Percentiles rank a stretch among this genome's conserved stretches.
phyloP scores from a whole-genome alignment of 2,888 invertebrate species.

The Hypsopygia costalis region DNA sequence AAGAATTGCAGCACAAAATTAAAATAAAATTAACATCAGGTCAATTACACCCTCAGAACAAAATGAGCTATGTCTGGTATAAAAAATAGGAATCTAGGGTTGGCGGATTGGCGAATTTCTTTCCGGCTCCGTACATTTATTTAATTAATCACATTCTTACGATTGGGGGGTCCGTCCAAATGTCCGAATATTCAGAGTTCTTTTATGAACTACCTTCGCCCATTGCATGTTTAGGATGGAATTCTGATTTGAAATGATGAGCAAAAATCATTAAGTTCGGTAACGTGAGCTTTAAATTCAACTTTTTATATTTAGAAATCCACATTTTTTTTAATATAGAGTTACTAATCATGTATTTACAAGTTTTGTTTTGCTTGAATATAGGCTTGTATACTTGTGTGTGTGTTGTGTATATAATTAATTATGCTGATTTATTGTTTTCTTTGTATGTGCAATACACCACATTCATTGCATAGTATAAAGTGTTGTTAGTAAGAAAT shows the following conservation, averaged over 20 bases:
- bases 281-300: too few species aligned
- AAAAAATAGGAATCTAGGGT: constrained; percentile 70
- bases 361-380: too few species aligned
- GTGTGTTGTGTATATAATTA: too few species aligned
- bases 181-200: constrained; percentile 67
- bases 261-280: too few species aligned
- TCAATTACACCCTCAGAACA: constrained; percentile 65
- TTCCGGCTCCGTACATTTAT: constrained; percentile 70
- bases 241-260: constrained; percentile 12
- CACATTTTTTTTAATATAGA: too few species aligned
- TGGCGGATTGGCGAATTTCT: constrained; percentile 71
- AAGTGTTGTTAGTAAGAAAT: too few species aligned
- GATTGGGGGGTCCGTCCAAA: constrained; percentile 62
- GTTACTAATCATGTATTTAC: too few species aligned
- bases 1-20: constrained; percentile 37
- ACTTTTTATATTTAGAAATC: too few species aligned
- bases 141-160: constrained; percentile 79
- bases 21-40: constrained; percentile 66
- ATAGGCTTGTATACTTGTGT: too few species aligned
- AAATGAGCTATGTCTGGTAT: constrained; percentile 64
- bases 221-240: constrained; percentile 15
- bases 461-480: too few species aligned
- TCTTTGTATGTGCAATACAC: too few species aligned
- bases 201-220: constrained; percentile 26
- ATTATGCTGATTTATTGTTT: too few species aligned